Evolutionary conservation across 1,140 invertebrate species (phyloP).

Genomic region (Drosophila biarmipes): DNA sequence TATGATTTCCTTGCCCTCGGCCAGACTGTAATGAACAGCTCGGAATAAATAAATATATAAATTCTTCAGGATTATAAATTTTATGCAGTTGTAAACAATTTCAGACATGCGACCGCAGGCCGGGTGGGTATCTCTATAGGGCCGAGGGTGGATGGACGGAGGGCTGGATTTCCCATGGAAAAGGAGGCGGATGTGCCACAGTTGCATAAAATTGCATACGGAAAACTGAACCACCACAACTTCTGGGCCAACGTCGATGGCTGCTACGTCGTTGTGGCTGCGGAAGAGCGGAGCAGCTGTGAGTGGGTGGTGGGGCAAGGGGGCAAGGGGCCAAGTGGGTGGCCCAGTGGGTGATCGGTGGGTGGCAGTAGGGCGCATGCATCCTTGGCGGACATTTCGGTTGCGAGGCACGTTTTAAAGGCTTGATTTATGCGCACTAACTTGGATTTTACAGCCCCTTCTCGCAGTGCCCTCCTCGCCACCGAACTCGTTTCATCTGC

Average conservation of each 20-base stretch:
- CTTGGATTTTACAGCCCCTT: slow-evolving; percentile 60
- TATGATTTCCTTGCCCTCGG: slow-evolving; percentile 53
- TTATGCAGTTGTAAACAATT: slow-evolving; percentile 81
- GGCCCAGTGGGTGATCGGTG: slow-evolving; percentile 3
- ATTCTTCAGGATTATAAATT: slow-evolving; percentile 81
- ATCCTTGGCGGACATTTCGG: slow-evolving; percentile 80
- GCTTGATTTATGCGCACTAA: slow-evolving; percentile 84
- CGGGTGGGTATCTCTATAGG: slow-evolving; percentile 6
- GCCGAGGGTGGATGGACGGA: slow-evolving; percentile 1
- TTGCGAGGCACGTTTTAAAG: slow-evolving; percentile 84
- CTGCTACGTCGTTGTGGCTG: slow-evolving; percentile 37
- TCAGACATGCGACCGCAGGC: slow-evolving; percentile 43
- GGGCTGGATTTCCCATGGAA: slow-evolving; percentile 14
- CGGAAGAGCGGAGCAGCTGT: slow-evolving; percentile 33
- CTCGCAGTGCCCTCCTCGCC: slow-evolving; percentile 7
- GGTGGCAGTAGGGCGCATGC: slow-evolving; percentile 29
- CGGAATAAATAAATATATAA: slow-evolving; percentile 80
- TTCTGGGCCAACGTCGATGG: slow-evolving; percentile 66
- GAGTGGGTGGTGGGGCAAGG: slow-evolving; percentile 2
- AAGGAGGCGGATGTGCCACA: slow-evolving; percentile 65
- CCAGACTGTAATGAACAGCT: slow-evolving; percentile 47
- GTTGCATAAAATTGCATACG: slow-evolving; percentile 82
- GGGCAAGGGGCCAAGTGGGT: slow-evolving; percentile 1
- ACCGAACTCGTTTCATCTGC: slow-evolving; percentile 47
- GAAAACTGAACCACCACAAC: slow-evolving; percentile 68